Conservation (phyloP, 2,888 invertebrate genomes). For the Parascotia fuliginaria region DNA sequence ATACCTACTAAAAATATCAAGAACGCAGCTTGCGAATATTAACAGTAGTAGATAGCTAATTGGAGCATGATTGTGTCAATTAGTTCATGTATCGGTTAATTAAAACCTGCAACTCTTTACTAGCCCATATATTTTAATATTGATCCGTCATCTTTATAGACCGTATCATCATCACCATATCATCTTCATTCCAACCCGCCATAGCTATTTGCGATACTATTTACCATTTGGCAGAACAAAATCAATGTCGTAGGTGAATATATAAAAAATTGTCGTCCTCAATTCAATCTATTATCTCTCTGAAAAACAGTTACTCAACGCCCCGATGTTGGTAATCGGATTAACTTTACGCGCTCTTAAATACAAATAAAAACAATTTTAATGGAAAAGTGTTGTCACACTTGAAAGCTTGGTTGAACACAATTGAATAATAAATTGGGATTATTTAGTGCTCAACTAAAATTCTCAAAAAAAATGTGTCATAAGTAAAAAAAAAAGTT, state of each 20-base stretch:
- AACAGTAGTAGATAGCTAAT: too few species aligned
- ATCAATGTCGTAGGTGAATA: not conserved
- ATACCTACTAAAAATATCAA: too few species aligned
- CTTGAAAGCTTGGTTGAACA: not conserved
- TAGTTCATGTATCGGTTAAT: too few species aligned
- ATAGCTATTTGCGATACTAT: too few species aligned
- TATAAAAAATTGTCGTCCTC: not conserved
- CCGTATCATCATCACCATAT: too few species aligned
- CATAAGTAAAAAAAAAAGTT: too few species aligned
- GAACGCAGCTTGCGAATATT: too few species aligned
- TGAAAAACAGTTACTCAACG: slow-evolving; percentile 1
- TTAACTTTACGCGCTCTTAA: slow-evolving; percentile 1
- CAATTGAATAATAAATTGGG: not conserved
- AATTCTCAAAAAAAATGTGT: not conserved
- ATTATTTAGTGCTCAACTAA: not conserved
- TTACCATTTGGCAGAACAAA: not conserved
- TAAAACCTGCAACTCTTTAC: too few species aligned
- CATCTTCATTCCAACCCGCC: too few species aligned
- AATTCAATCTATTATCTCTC: not conserved
- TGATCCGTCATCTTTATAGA: too few species aligned
- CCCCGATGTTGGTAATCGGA: not conserved
- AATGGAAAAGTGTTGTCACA: not conserved
- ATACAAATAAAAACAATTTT: slow-evolving; percentile 2
- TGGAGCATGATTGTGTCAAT: too few species aligned
- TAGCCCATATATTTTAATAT: too few species aligned